Base-by-base conservation (phyloP, 2,797 vertebrate genomes). In the Falco concolor region DNA sequence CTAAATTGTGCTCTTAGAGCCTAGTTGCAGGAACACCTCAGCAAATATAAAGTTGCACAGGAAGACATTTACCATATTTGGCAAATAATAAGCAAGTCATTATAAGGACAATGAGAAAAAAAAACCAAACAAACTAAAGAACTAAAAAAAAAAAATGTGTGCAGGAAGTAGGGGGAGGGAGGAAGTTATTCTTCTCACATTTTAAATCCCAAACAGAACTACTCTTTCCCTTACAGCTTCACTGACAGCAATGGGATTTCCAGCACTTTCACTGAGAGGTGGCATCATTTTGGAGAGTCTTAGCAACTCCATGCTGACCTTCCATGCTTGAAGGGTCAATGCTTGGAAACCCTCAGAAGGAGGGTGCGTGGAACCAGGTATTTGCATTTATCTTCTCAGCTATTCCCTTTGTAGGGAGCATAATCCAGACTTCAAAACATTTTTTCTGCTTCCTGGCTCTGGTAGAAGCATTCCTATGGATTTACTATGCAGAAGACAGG, bases 11-110 rank as follows among this genome's bases (percentile, higher is more conserved):
- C 4, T 67, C 23, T 67, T 32, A 56, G 14, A 79, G 32, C 38
- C 10, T 34, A 56, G 36, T 74, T 90, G 67, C 44, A 53, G 56
- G 60, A 93, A 77, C 20, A 89, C 57, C 45, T 79, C 88, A 44
- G 28, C 45, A 90, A 90, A 91, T 13, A 57, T 1, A 8, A 49
- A 77, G 23, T 50, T 25, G 34, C 32, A 60, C 59, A 92, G 93
- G 86, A 94, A 95, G 92, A 67, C 34, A 80, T 6, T 44, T 13
- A 42, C 81, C 40, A 10, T 85, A 68, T 83, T 85, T 89, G 75
- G 75, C 45, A 89, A 89, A 72, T 70, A 92, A 78, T 81, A 82
- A 91, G 45, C 74, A 87, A 92, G 56, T 81, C 75, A 90, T 77
- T 82, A 77, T 60, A 18, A 44, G 42, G 42, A 44, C 17, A 44